phyloP scores from a whole-genome alignment of 1,140 invertebrate genomes.

The Batillaria attramentaria region DNA sequence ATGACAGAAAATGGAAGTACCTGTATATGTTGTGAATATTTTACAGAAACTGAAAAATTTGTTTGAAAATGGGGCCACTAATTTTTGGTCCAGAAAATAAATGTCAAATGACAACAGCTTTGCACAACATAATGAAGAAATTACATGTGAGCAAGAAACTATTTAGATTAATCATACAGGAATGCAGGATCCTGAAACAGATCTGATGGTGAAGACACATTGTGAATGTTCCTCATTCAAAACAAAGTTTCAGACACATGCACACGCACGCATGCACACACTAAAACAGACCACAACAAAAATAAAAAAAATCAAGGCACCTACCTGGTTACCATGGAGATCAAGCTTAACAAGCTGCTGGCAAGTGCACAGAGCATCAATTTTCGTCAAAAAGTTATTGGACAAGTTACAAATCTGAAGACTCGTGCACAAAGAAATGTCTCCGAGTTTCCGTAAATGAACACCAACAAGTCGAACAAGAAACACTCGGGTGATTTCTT shows the following conservation, averaged over 20 bases:
- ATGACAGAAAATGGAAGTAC: background rate
- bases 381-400: slow-evolving; percentile 67
- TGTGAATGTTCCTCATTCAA: background rate
- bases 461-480: slow-evolving; percentile 53
- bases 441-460: slow-evolving; percentile 63
- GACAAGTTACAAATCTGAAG: slow-evolving; percentile 64
- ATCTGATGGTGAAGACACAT: no score
- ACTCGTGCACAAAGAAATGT: slow-evolving; percentile 60
- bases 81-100: no score
- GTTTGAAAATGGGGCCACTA: no score
- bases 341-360: slow-evolving; percentile 67
- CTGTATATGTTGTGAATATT: no score
- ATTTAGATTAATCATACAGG: no score
- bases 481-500: slow-evolving; percentile 43
- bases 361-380: slow-evolving; percentile 64
- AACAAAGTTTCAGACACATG: background rate
- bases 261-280: background rate
- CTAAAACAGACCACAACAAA: no score
- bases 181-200: no score
- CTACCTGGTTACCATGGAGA: slow-evolving; percentile 69
- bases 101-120: no score
- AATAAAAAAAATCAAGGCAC: slow-evolving; percentile 1
- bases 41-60: no score
- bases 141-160: no score
- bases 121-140: no score